Evolutionary conservation across 37 sponge, comb jelly and placozoan species (phyloP).

Genomic region (Hormiphora californensis): DNA sequence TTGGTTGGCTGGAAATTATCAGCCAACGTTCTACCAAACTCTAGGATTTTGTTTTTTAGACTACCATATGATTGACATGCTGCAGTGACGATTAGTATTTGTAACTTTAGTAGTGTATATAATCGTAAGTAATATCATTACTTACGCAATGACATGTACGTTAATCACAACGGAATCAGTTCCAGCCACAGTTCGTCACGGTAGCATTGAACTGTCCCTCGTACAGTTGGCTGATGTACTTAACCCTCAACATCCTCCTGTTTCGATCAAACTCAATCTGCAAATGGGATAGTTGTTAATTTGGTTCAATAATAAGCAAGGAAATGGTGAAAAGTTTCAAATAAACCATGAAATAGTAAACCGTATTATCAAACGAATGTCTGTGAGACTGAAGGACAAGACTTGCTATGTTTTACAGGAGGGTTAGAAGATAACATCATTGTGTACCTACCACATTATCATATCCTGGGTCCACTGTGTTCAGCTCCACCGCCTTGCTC

Average conservation of each 20-base stretch:
- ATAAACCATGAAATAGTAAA: too few relatives aligned
- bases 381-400: too few relatives aligned
- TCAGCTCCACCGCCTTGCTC: constrained; percentile 26
- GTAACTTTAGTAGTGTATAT: not conserved
- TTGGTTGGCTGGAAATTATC: too few relatives aligned
- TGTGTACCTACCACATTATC: constrained; percentile 47
- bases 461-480: constrained; percentile 22
- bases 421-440: too few relatives aligned
- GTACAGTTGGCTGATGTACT: constrained; percentile 5
- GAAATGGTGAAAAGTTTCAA: too few relatives aligned
- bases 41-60: too few relatives aligned
- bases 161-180: not conserved
- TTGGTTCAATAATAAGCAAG: too few relatives aligned
- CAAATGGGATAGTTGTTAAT: too few relatives aligned
- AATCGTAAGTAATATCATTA: not conserved
- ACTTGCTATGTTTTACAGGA: too few relatives aligned
- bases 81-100: not conserved
- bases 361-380: too few relatives aligned
- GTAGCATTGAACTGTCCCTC: constrained; percentile 40
- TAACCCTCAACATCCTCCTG: not conserved
- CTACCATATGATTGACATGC: not conserved
- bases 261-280: not conserved
- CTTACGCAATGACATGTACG: not conserved
- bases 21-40: too few relatives aligned
- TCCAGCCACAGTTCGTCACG: constrained; percentile 8